Evolutionary conservation across 1,140 invertebrate genomes (phyloP), one percentile per base, ranked within the genome.

Genomic region (Polypedilum pembai): DNA sequence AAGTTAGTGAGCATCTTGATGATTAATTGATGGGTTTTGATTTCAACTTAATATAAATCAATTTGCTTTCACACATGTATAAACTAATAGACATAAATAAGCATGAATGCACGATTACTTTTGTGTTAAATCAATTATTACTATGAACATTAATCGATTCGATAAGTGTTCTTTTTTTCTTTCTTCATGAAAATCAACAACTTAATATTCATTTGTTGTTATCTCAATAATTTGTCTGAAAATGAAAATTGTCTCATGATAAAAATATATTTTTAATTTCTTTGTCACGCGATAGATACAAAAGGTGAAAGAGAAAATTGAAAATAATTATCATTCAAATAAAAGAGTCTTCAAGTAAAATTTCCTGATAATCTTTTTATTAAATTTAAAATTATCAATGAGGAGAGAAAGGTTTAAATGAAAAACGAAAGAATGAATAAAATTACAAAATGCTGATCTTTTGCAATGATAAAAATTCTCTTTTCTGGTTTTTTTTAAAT

Each of bases 311-410:
- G 15, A 45, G 15, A 78, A 80, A 75, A 84, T 33, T 33, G 1
- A 33, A 85, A 12, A 45, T 45, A 8, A 12, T 12, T 45, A 56
- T n/a, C 4, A n/a, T 56, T n/a, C 94, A 74, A 98, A 83, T 82
- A 99, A 99, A 12, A 99, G 85, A 20, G 96, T 97, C 82, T 98
- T 98, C 76, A 98, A 86, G 24, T 33, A 3, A 33, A 33, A 33
- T 33, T 33, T 33, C 1, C 24, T 33, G 24, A 33, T 33, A 33
- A 33, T 33, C 24, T 33, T 33, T 33, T 33, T 33, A 33, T 33
- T 33, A 33, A 33, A 33, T 33, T 33, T 33, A 33, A 33, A 3
- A 33, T 33, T 5, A 33, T 33, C 24, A 33, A 33, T 33, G 24
- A 33, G 5, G 5, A n/a, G n/a, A n/a, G n/a, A n/a, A n/a, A n/a